Evolutionary conservation across 1,140 invertebrate genomes (phyloP), one percentile per base, ranked within the genome.

Genomic region (Drosophila willistoni): DNA sequence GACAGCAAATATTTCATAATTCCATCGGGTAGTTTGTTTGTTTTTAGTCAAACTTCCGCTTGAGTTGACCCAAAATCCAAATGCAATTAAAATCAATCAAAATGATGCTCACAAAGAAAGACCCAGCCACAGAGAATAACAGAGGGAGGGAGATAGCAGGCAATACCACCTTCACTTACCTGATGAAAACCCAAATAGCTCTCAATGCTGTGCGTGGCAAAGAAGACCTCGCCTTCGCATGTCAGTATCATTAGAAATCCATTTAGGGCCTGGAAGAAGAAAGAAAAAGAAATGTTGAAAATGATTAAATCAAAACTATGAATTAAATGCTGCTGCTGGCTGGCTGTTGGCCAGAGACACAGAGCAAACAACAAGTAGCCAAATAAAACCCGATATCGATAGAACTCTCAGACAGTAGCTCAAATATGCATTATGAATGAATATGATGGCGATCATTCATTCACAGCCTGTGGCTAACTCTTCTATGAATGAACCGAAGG

Each of bases 171-270:
- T 79, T 74, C 83, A 92, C 92, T 94, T 94, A 99, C 98, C 96
- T 99, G 99, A 95, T 99, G 98, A 95, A 99, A 99, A 91, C 99
- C 99, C 82, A 99, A 95, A 94, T 99, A 99, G 93, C 97, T 98
- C 94, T 99, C 99, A 92, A 99, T 99, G 93, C 97, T 99, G 94
- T 99, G 97, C 47, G 98, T 99, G 44, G 98, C 98, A 94, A 99
- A 99, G 94, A 99, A 99, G 22, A 99, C 98, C 93, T 99, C 99
- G 62, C 98, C 98, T 92, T 99, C 98, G 93, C 98, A 99, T 62
- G 98, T 99, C 63, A 99, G 94, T 91, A 99, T 99, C 94, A 99
- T 96, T 91, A 99, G 95, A 94, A 99, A 99, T 77, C 98, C 99
- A 94, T 99, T 99, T 91, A 99, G 94, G 77, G 98, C 98, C 98